These are phyloP conservation scores for Ctenopoma kingsleyae DNA, from an alignment of 2,797 vertebrate genomes.

Conservation along the genomic window DNA sequence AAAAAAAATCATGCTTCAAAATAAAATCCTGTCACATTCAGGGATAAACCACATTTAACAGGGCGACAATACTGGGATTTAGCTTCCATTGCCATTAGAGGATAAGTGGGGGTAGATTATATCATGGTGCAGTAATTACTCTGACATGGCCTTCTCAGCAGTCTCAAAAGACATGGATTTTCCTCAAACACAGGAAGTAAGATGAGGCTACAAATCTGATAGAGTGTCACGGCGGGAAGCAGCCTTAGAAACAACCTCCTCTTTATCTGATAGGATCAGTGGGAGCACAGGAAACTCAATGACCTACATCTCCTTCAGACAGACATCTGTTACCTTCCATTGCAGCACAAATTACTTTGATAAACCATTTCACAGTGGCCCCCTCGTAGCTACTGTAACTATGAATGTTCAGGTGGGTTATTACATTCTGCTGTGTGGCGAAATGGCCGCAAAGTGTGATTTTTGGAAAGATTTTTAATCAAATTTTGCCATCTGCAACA, in stretches of 20 bases:
- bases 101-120: conserved; percentile 68
- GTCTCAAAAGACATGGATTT: conserved; percentile 62
- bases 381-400: conserved; percentile 42
- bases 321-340: conserved; percentile 71
- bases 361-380: conserved; percentile 47
- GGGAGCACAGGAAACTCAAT: conserved; percentile 62
- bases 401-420: conserved; percentile 44
- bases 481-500: conserved; percentile 72
- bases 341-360: conserved; percentile 62
- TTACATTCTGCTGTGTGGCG: conserved; percentile 47
- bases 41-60: conserved; percentile 33
- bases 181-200: conserved; percentile 74
- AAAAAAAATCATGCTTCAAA: conserved; percentile 16
- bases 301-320: conserved; percentile 77
- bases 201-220: conserved; percentile 63
- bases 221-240: conserved; percentile 52
- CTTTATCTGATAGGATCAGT: conserved; percentile 75
- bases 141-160: conserved; percentile 64
- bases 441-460: conserved; percentile 43
- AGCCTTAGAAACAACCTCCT: conserved; percentile 57
- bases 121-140: conserved; percentile 73
- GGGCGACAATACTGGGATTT: conserved; percentile 38
- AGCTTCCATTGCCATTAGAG: conserved; percentile 49
- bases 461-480: conserved; percentile 59
- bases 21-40: conserved; percentile 37